A percentile compares a stretch with the other conserved stretches of the same genome.
These are phyloP conservation scores for Rousettus leschenaultii DNA, from an alignment of 2,113 vertebrate species.

Conservation along the genomic window DNA sequence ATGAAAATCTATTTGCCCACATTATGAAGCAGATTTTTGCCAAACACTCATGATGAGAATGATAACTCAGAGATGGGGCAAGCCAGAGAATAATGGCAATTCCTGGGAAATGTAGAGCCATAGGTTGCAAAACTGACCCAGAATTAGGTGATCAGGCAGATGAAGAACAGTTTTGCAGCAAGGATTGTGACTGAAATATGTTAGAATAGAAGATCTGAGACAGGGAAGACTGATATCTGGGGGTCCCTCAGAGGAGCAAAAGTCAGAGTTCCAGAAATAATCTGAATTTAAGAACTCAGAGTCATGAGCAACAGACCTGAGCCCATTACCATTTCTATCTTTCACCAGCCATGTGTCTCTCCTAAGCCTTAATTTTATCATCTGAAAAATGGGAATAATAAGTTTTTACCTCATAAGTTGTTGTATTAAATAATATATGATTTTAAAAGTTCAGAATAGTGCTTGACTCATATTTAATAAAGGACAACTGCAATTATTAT, in stretches of 20 bases:
- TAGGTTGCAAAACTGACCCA: not conserved
- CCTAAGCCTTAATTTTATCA: not conserved
- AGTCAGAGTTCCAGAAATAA: not conserved
- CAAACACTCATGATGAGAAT: not conserved
- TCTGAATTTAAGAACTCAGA: not conserved
- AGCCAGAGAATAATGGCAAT: not conserved
- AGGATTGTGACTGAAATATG: not conserved
- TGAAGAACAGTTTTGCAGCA: not conserved
- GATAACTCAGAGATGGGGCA: not conserved
- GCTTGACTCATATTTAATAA: not conserved
- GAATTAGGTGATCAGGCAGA: not conserved
- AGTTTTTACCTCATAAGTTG: not conserved
- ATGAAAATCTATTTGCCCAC: not conserved
- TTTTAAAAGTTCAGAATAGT: not conserved
- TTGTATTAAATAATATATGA: not conserved
- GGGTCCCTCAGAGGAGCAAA: rapidly evolving
- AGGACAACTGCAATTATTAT: not conserved
- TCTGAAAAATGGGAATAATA: not conserved
- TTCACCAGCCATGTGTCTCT: not conserved
- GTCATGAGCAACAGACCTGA: not conserved
- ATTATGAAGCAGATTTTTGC: not conserved
- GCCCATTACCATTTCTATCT: not conserved
- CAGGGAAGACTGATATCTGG: not conserved
- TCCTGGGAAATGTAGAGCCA: not conserved
- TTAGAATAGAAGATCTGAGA: not conserved